Evolutionary conservation across 2,888 invertebrate genomes (phyloP).

Genomic region (Latheticus oryzae): DNA sequence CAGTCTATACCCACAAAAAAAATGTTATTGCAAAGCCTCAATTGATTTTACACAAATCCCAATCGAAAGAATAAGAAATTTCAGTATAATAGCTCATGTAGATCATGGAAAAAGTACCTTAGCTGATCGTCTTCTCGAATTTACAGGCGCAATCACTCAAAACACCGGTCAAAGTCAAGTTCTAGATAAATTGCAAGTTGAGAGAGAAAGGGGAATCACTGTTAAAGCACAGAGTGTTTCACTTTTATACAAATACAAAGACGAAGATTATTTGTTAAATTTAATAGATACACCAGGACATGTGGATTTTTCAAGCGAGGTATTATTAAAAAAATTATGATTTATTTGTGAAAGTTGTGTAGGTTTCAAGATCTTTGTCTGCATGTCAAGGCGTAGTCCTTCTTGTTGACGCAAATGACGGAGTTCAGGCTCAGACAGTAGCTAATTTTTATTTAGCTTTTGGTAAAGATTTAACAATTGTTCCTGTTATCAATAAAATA

Average conservation of each 20-base stretch:
- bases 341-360: constrained; percentile 43
- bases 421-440: constrained; percentile 97
- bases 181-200: constrained; percentile 85
- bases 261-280: constrained; percentile 84
- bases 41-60: constrained; percentile 61
- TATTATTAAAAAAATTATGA: no score
- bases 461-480: constrained; percentile 81
- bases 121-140: constrained; percentile 93
- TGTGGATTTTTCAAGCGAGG: constrained; percentile 97
- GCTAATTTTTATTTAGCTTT: constrained; percentile 95
- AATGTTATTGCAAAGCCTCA: neutral
- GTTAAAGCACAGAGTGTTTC: constrained; percentile 98
- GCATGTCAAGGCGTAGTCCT: constrained; percentile 96
- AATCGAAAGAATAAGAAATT: constrained; percentile 81
- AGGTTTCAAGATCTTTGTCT: constrained; percentile 86
- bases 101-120: constrained; percentile 99
- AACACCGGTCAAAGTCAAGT: constrained; percentile 78
- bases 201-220: constrained; percentile 96
- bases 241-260: constrained; percentile 79
- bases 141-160: constrained; percentile 83
- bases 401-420: constrained; percentile 96
- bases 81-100: constrained; percentile 98
- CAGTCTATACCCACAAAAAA: no score
- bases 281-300: constrained; percentile 98
- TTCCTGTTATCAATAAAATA: constrained; percentile 97